Conservation (phyloP, 2,888 invertebrate species). For the Drosophila histrio region DNA sequence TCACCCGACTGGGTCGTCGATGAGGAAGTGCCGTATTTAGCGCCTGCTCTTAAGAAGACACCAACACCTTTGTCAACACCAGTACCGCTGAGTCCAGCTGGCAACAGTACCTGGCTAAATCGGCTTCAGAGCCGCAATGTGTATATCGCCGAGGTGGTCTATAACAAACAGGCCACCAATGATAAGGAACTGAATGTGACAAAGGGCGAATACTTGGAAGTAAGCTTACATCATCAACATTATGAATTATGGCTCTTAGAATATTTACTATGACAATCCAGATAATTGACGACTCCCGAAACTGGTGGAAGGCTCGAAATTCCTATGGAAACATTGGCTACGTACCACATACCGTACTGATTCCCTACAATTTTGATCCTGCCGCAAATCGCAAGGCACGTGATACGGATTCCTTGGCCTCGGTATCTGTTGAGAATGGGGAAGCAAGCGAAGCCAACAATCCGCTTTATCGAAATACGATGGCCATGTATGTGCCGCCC, state of each 20-base stretch:
- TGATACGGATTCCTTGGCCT: slow-evolving; percentile 78
- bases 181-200: slow-evolving; percentile 98
- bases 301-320: slow-evolving; percentile 99
- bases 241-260: background rate
- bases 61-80: slow-evolving; percentile 29
- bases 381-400: slow-evolving; percentile 45
- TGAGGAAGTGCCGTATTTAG: slow-evolving; percentile 87
- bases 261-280: slow-evolving; percentile 80
- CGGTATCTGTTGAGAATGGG: slow-evolving; percentile 55
- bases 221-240: slow-evolving; percentile 80
- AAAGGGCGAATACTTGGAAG: slow-evolving; percentile 97
- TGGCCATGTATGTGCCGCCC: slow-evolving; percentile 57
- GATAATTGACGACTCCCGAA: slow-evolving; percentile 97
- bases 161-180: slow-evolving; percentile 97
- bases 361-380: slow-evolving; percentile 85
- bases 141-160: slow-evolving; percentile 94
- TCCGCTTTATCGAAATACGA: slow-evolving; percentile 65
- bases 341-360: slow-evolving; percentile 98
- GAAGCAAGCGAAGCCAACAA: slow-evolving; percentile 46
- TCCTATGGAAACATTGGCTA: slow-evolving; percentile 94
- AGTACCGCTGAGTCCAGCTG: slow-evolving; percentile 44
- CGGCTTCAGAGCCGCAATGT: slow-evolving; percentile 88
- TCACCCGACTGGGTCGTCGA: slow-evolving; percentile 94
- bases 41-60: slow-evolving; percentile 78
- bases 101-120: slow-evolving; percentile 87